Conservation (phyloP, 92 coral and sea anemone genomes). For the Muricea muricata region DNA sequence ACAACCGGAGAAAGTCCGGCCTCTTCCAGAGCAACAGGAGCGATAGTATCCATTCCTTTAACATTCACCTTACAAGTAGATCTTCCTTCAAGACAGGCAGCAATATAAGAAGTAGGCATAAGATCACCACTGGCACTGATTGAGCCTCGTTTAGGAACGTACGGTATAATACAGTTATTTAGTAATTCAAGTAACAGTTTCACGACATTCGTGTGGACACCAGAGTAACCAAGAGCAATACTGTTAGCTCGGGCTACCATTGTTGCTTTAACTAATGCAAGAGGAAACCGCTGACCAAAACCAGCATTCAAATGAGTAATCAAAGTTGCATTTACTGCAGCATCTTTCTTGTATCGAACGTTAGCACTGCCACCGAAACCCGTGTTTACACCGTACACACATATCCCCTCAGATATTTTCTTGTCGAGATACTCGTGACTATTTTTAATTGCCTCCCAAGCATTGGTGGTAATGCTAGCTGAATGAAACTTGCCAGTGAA, state of each 20-base stretch:
- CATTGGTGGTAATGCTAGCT: background rate
- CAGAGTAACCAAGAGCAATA: constrained; percentile 54
- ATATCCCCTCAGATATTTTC: background rate
- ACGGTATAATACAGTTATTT: constrained; percentile 46
- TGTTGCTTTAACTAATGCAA: constrained; percentile 42
- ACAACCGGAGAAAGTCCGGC: constrained; percentile 51
- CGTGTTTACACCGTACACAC: constrained; percentile 56
- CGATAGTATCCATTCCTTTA: constrained; percentile 34
- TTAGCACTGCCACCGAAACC: constrained; percentile 56
- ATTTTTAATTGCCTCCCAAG: constrained; percentile 4
- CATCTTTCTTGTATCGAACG: constrained; percentile 23
- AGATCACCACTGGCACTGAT: constrained; percentile 64
- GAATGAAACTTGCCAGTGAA: constrained; percentile 21
- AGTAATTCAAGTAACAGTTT: constrained; percentile 33
- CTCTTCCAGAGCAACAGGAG: constrained; percentile 39
- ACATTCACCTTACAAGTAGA: constrained; percentile 25
- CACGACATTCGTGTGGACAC: constrained; percentile 37
- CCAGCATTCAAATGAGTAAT: constrained; percentile 43
- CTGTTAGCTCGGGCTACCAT: constrained; percentile 58
- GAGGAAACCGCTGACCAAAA: constrained; percentile 37
- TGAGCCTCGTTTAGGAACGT: constrained; percentile 56
- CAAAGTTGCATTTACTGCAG: constrained; percentile 16
- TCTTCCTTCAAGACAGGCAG: constrained; percentile 51
- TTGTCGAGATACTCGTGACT: background rate
- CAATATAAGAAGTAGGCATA: constrained; percentile 54